These are phyloP conservation scores for Xenopus tropicalis DNA, from an alignment of 2,113 vertebrate species.

Conservation along the genomic window DNA sequence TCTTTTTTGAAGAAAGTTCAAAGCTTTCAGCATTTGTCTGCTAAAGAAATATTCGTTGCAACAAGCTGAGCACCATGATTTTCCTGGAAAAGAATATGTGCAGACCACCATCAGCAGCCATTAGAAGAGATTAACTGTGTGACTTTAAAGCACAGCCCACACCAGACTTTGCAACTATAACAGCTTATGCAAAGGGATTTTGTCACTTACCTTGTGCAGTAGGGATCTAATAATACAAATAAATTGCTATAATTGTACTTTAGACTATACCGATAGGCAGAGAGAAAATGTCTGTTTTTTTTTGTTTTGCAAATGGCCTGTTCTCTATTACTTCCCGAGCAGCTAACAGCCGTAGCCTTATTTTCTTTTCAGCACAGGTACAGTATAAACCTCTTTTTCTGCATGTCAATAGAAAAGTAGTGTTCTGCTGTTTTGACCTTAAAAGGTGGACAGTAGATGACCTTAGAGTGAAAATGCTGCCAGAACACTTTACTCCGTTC, in stretches of 20 bases:
- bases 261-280: slow-evolving; percentile 22
- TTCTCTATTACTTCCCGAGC: slow-evolving; percentile 44
- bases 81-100: slow-evolving; percentile 48
- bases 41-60: background rate
- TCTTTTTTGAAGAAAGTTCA: background rate
- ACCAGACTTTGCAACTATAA: slow-evolving; percentile 46
- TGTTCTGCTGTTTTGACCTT: too few species aligned
- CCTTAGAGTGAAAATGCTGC: too few species aligned
- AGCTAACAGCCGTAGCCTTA: slow-evolving; percentile 40
- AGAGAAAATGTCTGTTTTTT: slow-evolving; percentile 32
- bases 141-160: slow-evolving; percentile 57
- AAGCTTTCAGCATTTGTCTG: background rate
- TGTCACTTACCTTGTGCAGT: slow-evolving; percentile 46
- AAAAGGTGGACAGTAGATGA: too few species aligned
- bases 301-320: slow-evolving; percentile 27
- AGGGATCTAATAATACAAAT: slow-evolving; percentile 42
- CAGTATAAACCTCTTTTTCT: too few species aligned
- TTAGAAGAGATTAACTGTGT: slow-evolving; percentile 59
- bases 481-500: too few species aligned
- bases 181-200: slow-evolving; percentile 43
- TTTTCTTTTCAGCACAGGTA: too few species aligned
- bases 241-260: slow-evolving; percentile 15
- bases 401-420: too few species aligned
- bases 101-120: slow-evolving; percentile 39
- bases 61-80: slow-evolving; percentile 35